Base-by-base conservation (phyloP, 2,888 invertebrate species). In the Lycophotia porphyrea region DNA sequence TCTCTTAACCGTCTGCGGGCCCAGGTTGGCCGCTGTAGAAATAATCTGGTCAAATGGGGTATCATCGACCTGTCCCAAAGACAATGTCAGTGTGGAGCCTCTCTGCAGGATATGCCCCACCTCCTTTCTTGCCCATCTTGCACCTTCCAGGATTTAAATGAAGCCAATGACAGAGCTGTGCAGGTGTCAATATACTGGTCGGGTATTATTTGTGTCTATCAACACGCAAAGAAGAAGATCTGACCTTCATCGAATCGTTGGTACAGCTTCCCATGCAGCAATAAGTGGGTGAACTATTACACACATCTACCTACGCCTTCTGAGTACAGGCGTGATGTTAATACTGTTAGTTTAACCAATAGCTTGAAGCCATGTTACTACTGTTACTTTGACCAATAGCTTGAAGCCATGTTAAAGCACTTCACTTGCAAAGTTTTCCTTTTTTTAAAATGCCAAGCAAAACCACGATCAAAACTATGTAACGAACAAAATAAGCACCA, bases 401-500 rank as follows among this genome's bases (percentile, higher is more conserved):
- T 34, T 60, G 1, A 39, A 21, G 5, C n/a, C 31, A 34, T 31
- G 5, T 60, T 2, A 31, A 21, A 21, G 21, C 8, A 34, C 18
- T 9, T 60, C 3, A 13, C 11, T 49, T 61, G 5, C 4, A 1
- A n/a, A n/a, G 11, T 42, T 36, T 18, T 4, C 1, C 21, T n/a
- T 2, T n/a, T 2, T 42, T 24, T 4, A 52, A 72, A 71, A 66
- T 18, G 0, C 39, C 70, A 74, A 71, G 71, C 76, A 66, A 74
- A 84, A 3, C 69, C 81, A n/a, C 64, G 65, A 1, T 18, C 8
- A 18, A 64, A 72, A 69, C 76, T 66, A 55, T 2, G 55, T 31
- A 11, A 60, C 49, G 79, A 86, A 87, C 90, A 88, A 90, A 90
- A 85, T 67, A 81, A 63, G 52, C 42, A 78, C 84, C 74, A 84